These are phyloP conservation scores for Mungos mungo DNA, from an alignment of 2,113 vertebrate genomes.

Conservation along the genomic window DNA sequence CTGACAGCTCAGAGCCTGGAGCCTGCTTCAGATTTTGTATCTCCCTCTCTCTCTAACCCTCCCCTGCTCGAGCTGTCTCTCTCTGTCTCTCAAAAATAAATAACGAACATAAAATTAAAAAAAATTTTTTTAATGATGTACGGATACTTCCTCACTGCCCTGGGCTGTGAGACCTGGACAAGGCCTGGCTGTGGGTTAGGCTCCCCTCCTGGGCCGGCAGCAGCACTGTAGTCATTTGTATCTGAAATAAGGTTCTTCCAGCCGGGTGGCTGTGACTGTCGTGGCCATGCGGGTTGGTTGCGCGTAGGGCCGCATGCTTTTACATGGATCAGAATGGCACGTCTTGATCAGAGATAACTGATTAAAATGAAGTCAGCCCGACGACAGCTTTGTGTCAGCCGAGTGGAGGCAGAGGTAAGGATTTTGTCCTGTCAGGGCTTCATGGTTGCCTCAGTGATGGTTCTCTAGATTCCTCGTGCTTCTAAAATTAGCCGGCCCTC, in stretches of 20 bases:
- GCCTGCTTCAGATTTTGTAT: too few species aligned
- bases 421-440: neutral
- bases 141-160: neutral
- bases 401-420: neutral
- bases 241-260: neutral
- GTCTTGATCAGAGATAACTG: neutral
- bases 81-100: too few species aligned
- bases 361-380: neutral
- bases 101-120: too few species aligned
- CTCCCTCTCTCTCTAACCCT: too few species aligned
- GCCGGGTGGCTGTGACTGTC: neutral
- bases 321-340: neutral
- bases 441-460: neutral
- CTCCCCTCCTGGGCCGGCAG: neutral
- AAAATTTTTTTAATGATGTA: neutral
- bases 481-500: slow-evolving; percentile 57
- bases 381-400: neutral
- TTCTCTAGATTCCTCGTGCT: neutral
- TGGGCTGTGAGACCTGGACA: neutral
- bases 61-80: too few species aligned
- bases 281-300: neutral
- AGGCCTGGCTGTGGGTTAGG: neutral
- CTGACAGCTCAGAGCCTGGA: too few species aligned
- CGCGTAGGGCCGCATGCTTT: neutral
- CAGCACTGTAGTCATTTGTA: neutral